These are phyloP conservation scores for Hemiscyllium ocellatum DNA, from an alignment of 2,113 vertebrate species.

Conservation along the genomic window DNA sequence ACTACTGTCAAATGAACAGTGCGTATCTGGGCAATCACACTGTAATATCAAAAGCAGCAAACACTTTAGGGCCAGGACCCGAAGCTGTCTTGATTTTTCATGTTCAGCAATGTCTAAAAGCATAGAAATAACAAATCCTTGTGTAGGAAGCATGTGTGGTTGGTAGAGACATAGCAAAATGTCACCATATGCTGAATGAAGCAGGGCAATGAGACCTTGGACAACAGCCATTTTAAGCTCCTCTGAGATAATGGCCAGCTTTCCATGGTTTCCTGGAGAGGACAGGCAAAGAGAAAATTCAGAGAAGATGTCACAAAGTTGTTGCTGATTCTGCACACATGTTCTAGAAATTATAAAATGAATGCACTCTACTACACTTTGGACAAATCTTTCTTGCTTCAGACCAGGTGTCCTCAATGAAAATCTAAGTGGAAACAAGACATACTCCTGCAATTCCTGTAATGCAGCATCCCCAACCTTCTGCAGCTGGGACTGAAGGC, in stretches of 20 bases:
- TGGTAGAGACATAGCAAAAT: slow-evolving; percentile 67
- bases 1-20: slow-evolving; percentile 43
- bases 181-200: slow-evolving; percentile 73
- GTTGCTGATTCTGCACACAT: slow-evolving; percentile 66
- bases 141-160: slow-evolving; percentile 65
- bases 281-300: slow-evolving; percentile 79
- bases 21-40: slow-evolving; percentile 67
- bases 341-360: slow-evolving; percentile 67
- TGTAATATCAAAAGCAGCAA: slow-evolving; percentile 69
- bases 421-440: slow-evolving; percentile 85
- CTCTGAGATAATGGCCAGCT: slow-evolving; percentile 59
- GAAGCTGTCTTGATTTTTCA: slow-evolving; percentile 70
- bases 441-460: slow-evolving; percentile 85
- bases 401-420: slow-evolving; percentile 67
- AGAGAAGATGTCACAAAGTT: slow-evolving; percentile 71
- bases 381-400: slow-evolving; percentile 64
- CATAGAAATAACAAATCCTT: slow-evolving; percentile 76
- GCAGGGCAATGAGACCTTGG: slow-evolving; percentile 62
- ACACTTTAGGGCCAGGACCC: slow-evolving; percentile 67
- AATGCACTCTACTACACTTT: slow-evolving; percentile 66
- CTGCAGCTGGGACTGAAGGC: slow-evolving; percentile 58
- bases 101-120: slow-evolving; percentile 71
- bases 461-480: slow-evolving; percentile 64
- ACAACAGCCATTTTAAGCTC: slow-evolving; percentile 72
- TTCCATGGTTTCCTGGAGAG: slow-evolving; percentile 54